Conservation (phyloP, 1,140 invertebrate genomes). For the Diplogasteroides magnus region DNA sequence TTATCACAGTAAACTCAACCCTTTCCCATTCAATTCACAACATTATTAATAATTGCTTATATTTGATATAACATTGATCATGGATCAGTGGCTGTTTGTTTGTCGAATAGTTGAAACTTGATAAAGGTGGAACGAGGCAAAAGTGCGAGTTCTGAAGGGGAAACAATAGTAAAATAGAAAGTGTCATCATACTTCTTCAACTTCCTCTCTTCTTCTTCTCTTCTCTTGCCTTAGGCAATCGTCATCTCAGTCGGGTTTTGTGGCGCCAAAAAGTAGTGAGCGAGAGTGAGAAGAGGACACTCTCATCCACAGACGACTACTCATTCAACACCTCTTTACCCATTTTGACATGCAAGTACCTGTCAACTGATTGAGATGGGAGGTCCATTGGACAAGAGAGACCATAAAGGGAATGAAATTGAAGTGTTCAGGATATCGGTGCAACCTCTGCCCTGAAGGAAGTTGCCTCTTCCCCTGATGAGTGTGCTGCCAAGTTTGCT, state of each 20-base stretch:
- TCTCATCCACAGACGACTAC: neutral
- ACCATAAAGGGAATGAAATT: conserved; percentile 62
- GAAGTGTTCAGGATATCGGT: conserved; percentile 86
- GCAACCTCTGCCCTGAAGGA: conserved; percentile 90
- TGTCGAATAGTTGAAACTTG: too few species aligned
- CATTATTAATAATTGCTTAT: too few species aligned
- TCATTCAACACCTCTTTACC: neutral
- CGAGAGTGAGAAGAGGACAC: too few species aligned
- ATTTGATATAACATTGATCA: too few species aligned
- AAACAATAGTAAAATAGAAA: too few species aligned
- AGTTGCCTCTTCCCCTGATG: conserved; percentile 93
- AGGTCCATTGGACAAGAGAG: neutral
- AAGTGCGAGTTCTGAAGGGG: too few species aligned
- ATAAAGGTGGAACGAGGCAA: too few species aligned
- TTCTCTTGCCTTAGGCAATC: conserved; percentile 8
- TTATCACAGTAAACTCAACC: too few species aligned
- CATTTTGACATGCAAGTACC: neutral
- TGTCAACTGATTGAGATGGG: neutral
- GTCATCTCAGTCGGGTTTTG: too few species aligned
- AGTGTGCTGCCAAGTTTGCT: conserved; percentile 92
- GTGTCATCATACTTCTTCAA: neutral
- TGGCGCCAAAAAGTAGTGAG: too few species aligned
- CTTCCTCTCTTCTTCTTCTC: neutral
- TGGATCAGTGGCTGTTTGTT: too few species aligned
- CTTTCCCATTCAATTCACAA: too few species aligned